Evolutionary conservation across 2,113 vertebrate genomes (phyloP), one percentile per base, ranked within the genome.

Genomic region (Calyptomena viridis): DNA sequence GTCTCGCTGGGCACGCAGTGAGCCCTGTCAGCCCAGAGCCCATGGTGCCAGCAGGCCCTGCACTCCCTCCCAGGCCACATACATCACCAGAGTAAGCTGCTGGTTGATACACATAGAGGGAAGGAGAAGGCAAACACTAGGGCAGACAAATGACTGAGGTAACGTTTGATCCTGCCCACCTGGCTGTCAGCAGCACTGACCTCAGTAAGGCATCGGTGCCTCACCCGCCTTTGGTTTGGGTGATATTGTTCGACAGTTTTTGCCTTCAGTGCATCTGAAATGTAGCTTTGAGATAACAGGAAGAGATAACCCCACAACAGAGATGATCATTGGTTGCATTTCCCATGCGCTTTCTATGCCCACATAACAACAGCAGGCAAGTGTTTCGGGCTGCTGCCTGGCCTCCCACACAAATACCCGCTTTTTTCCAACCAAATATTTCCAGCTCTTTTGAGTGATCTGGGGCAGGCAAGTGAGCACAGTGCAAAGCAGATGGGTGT

Each of bases 1-100:
- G 14, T 19, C 44, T 76, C 2, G 0, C 19, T 31, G 52, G 30
- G 44, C 14, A 9, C 0, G 0, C 0, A 0, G 35, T n/a, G 78
- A 68, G 1, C 14, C 31, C 25, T 0, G 0, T 40, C 40, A 0
- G 2, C 10, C 2, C 3, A 16, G 42, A 87, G 47, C 56, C 67
- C 1, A 0, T 3, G 39, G 42, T 47, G 25, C 31, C 1, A 1
- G 17, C 40, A 69, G 37, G 46, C 27, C 37, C 84, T 24, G 46
- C 52, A 71, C 50, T 66, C 25, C 37, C 40, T 47, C 30, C 42
- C 28, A 17, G 0, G 1, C 28, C 68, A 40, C 0, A 11, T 39
- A 13, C 46, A 14, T 40, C 1, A 0, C 28, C 0, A 1, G 16
- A 13, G 15, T 28, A 35, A 76, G 64, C 8, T 37, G n/a, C 17